phyloP scores from a whole-genome alignment of 2,113 vertebrate species.

The Oncorhynchus keta region DNA sequence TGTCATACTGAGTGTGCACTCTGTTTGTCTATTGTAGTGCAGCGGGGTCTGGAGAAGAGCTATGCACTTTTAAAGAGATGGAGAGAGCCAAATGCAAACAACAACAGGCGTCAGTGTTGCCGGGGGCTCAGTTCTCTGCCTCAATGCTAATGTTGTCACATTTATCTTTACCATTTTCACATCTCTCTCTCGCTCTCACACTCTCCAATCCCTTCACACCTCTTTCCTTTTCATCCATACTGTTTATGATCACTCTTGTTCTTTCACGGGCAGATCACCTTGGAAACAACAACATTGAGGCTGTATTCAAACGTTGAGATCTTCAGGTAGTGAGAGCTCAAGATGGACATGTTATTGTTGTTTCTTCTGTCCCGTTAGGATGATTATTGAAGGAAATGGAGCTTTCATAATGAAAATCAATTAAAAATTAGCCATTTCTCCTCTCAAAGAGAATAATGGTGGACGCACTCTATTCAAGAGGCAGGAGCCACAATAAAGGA shows the following conservation, averaged over 20 bases:
- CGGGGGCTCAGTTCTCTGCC: slow-evolving; percentile 36
- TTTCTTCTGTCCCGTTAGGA: too few relatives aligned
- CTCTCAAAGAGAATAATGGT: background rate
- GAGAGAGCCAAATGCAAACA: slow-evolving; percentile 42
- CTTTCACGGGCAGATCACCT: slow-evolving; percentile 36
- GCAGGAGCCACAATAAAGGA: slow-evolving; percentile 49
- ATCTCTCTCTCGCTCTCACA: background rate
- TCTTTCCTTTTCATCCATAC: slow-evolving; percentile 21
- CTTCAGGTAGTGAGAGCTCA: background rate
- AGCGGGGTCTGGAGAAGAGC: slow-evolving; percentile 18
- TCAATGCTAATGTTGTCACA: slow-evolving; percentile 39
- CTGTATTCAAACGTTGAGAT: too few relatives aligned
- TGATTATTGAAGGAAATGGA: too few relatives aligned
- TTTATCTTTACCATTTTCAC: slow-evolving; percentile 21
- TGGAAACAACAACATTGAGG: slow-evolving; percentile 14
- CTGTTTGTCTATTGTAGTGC: slow-evolving; percentile 23
- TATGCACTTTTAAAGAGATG: slow-evolving; percentile 29
- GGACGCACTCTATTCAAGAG: background rate
- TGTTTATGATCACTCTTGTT: slow-evolving; percentile 11
- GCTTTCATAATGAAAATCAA: too few relatives aligned
- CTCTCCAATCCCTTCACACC: slow-evolving; percentile 23
- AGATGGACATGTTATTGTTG: background rate
- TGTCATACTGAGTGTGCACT: background rate
- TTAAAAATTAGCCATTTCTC: background rate
- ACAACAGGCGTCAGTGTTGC: slow-evolving; percentile 18